Evolutionary conservation across 2,888 invertebrate species (phyloP), one percentile per base, ranked within the genome.

Genomic region (Metellina segmentata): DNA sequence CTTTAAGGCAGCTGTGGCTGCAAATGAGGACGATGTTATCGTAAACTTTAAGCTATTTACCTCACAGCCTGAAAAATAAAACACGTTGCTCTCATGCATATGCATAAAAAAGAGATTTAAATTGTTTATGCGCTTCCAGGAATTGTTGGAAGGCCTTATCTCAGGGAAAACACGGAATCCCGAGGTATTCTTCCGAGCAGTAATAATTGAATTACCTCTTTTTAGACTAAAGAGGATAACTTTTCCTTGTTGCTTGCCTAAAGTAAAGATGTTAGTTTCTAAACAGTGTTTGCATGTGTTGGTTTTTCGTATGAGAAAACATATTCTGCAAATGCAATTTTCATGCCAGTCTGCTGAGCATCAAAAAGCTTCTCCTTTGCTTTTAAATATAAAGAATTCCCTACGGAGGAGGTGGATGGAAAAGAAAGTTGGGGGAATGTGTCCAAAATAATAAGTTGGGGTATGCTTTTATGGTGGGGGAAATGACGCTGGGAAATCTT

Each of bases 261-360:
- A 52, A 78, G 71, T 79, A 87, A 87, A 87, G 79, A 87, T 34
- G 87, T 87, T 87, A 79, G 87, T 71, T 61, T 87, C 81, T 52
- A 81, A 87, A 87, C 79, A 79, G 20, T 53, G 72, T 69, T 78
- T 77, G 69, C 20, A 13, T 51, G 48, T 75, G 34, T 16, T 48
- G 49, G 79, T 51, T 51, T 51, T 79, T 79, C 13, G 61, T 48
- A 72, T n/a, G 51, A 81, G 53, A 34, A 72, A 81, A 87, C 71
- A 79, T 79, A 79, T 79, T 87, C 72, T 79, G 71, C 53, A 87
- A 87, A 87, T 87, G 87, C 78, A 87, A 87, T 87, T 87, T 87
- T 87, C 87, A 71, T 87, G 79, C 87, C 34, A 70, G 49, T 49
- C 86, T 86, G 78, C 19, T 13, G 52, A 87, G 79, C 87, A 87